Evolutionary conservation across 2,888 invertebrate genomes (phyloP).

Genomic region (Ariolimax columbianus): DNA sequence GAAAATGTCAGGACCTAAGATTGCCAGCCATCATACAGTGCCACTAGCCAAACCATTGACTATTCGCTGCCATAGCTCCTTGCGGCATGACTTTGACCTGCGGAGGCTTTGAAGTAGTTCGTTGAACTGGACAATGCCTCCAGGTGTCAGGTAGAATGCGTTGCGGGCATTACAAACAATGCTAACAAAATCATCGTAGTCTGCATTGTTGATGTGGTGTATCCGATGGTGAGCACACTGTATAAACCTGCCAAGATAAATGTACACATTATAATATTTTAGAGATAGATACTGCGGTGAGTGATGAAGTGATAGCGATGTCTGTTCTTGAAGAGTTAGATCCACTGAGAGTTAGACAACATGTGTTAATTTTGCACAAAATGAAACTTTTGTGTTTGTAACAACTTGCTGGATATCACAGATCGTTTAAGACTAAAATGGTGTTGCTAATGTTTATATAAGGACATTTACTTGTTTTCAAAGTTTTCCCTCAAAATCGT

Average conservation of each 20-base stretch:
- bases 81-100: slow-evolving; percentile 97
- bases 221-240: slow-evolving; percentile 97
- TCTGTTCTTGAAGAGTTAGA: no score
- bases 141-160: slow-evolving; percentile 96
- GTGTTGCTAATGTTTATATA: no score
- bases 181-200: slow-evolving; percentile 94
- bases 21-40: slow-evolving; percentile 59
- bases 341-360: no score
- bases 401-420: no score
- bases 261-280: no score
- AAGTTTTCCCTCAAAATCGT: no score
- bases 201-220: slow-evolving; percentile 92
- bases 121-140: slow-evolving; percentile 95
- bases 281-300: no score
- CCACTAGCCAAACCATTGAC: slow-evolving; percentile 81
- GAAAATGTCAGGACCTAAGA: slow-evolving; percentile 21
- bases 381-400: no score
- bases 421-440: no score
- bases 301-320: no score
- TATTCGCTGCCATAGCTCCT: slow-evolving; percentile 97
- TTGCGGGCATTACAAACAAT: slow-evolving; percentile 92
- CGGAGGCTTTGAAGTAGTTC: slow-evolving; percentile 93
- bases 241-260: slow-evolving; percentile 86
- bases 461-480: no score
- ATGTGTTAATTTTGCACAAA: no score